These are phyloP conservation scores for Epinephelus coioides DNA, from an alignment of 2,797 vertebrate species.

Conservation along the genomic window DNA sequence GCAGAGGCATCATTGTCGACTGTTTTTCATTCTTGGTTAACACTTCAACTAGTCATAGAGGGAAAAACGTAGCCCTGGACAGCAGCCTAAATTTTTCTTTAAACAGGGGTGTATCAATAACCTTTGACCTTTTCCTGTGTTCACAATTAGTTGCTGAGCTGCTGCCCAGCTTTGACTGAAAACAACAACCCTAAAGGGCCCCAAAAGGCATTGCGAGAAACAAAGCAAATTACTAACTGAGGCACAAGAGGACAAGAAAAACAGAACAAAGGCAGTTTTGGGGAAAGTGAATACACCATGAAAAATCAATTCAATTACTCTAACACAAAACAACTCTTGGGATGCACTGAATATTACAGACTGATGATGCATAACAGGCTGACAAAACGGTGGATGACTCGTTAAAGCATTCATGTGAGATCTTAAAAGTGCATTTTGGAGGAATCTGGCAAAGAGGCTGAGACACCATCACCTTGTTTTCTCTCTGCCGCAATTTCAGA, in stretches of 20 bases:
- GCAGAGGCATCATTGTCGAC: not conserved
- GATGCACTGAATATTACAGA: conserved; percentile 26
- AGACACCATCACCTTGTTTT: conserved; percentile 23
- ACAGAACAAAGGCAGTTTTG: conserved; percentile 7
- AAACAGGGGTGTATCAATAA: conserved; percentile 1
- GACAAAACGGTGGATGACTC: conserved; percentile 1
- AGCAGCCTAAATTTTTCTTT: not conserved
- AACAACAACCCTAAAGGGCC: conserved; percentile 20
- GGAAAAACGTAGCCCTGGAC: not conserved
- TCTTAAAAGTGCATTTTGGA: conserved; percentile 22
- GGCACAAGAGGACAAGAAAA: conserved; percentile 26
- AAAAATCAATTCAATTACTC: conserved; percentile 44
- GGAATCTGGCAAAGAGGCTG: conserved; percentile 26
- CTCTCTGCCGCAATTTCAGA: conserved; percentile 45
- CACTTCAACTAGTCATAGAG: too few relatives aligned
- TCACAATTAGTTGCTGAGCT: conserved; percentile 8
- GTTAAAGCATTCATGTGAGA: conserved; percentile 36
- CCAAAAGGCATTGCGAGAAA: conserved; percentile 28
- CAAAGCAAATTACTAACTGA: conserved; percentile 34
- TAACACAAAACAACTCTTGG: conserved; percentile 28
- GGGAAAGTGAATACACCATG: conserved; percentile 12
- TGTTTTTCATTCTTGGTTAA: too few relatives aligned
- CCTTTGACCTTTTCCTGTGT: conserved; percentile 26
- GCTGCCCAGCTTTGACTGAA: conserved; percentile 14
- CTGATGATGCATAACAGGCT: conserved; percentile 21